Percentiles rank a stretch among this genome's conserved stretches.
Conservation (phyloP, 1,140 invertebrate species). For the Heliconius hewitsoni region DNA sequence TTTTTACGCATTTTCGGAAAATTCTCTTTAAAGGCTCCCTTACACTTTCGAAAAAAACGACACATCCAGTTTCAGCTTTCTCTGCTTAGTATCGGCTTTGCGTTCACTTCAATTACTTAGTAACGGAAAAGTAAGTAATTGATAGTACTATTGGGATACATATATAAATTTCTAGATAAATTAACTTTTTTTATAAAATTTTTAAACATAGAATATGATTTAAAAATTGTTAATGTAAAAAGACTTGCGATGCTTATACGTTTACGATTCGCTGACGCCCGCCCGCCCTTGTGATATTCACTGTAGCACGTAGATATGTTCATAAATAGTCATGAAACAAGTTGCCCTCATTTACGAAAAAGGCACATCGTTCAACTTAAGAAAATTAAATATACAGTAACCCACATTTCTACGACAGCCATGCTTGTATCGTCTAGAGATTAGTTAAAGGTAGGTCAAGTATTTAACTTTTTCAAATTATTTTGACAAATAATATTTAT, state of each 20-base stretch:
- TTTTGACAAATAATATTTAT: too few species aligned
- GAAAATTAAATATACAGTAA: constrained; percentile 33
- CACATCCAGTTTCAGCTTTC: too few species aligned
- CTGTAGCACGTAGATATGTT: constrained; percentile 21
- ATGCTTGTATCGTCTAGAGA: constrained; percentile 23
- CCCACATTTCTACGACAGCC: constrained; percentile 19
- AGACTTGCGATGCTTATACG: not conserved
- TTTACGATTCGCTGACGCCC: constrained; percentile 3
- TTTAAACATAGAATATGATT: not conserved
- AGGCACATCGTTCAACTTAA: constrained; percentile 32
- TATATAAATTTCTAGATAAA: too few species aligned
- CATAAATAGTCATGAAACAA: constrained; percentile 36
- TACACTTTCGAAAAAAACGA: too few species aligned
- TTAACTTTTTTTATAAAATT: too few species aligned
- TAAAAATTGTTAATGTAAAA: not conserved
- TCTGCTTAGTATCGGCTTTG: too few species aligned
- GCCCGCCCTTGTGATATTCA: not conserved
- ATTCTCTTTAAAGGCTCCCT: too few species aligned
- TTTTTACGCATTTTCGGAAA: too few species aligned
- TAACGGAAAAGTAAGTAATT: too few species aligned
- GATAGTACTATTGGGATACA: too few species aligned
- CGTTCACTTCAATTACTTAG: too few species aligned
- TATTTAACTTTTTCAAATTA: not conserved
- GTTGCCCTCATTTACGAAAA: constrained; percentile 33
- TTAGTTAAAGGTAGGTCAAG: constrained; percentile 38